Conservation (phyloP, 1,140 invertebrate species). For the Saccostrea cuccullata region DNA sequence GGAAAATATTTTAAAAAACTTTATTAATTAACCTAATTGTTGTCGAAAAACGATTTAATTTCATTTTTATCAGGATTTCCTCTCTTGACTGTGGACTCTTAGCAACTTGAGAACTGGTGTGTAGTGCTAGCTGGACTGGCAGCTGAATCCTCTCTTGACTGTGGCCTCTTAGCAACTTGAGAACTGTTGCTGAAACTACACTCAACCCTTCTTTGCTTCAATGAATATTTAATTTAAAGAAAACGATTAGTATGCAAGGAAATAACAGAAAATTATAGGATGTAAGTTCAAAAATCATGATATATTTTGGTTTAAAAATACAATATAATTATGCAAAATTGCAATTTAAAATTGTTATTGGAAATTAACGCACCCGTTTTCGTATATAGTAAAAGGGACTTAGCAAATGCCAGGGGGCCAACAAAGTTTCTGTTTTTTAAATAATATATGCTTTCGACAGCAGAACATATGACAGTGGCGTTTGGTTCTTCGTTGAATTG, state of each 20-base stretch:
- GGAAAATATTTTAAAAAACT: background rate
- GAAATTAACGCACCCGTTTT: background rate
- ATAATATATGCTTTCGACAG: background rate
- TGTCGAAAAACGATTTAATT: background rate
- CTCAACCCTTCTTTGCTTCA: background rate
- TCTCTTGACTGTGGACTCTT: background rate
- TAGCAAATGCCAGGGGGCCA: background rate
- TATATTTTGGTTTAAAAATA: no score
- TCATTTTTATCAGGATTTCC: background rate
- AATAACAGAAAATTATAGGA: no score
- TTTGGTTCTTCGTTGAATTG: background rate
- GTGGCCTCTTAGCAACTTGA: no score
- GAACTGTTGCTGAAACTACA: background rate
- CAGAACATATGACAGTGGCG: background rate
- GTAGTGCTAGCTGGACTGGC: background rate
- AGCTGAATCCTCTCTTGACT: no score
- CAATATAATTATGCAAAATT: background rate
- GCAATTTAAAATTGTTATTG: background rate
- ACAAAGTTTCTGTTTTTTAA: background rate
- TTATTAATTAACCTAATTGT: background rate
- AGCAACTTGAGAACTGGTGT: background rate
- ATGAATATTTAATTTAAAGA: background rate
- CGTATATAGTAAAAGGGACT: background rate
- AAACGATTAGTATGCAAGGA: no score
- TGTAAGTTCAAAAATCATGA: no score